Evolutionary conservation across 2,113 vertebrate genomes (phyloP).

Genomic region (Sturnira hondurensis): DNA sequence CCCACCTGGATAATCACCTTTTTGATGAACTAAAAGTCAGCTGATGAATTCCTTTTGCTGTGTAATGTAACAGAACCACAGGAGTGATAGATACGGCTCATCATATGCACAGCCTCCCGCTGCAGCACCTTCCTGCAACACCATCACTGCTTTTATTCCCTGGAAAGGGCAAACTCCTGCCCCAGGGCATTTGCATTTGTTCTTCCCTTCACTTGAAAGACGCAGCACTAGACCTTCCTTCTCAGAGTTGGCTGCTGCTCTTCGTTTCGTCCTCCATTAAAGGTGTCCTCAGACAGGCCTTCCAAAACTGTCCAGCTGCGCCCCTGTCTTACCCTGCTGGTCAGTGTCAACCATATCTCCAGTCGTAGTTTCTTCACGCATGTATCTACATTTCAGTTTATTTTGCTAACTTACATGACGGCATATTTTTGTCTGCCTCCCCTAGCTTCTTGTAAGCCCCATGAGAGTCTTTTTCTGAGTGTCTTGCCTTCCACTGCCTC

Average conservation of each 20-base stretch:
- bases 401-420: not conserved
- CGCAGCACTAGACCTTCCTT: not conserved
- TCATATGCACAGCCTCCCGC: not conserved
- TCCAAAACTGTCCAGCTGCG: fast-evolving
- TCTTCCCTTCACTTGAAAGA: too few species aligned
- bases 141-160: not conserved
- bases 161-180: not conserved
- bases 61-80: not conserved
- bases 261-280: not conserved
- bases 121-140: fast-evolving
- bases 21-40: not conserved
- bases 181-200: not conserved
- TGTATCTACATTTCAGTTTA: fast-evolving
- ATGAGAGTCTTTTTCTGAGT: not conserved
- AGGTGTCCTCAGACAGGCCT: not conserved
- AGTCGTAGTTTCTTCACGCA: not conserved
- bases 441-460: not conserved
- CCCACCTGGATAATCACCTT: not conserved
- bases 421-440: not conserved
- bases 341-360: not conserved
- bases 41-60: not conserved
- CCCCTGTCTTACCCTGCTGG: not conserved
- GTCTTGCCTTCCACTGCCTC: not conserved
- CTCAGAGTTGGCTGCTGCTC: not conserved
- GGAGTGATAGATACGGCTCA: not conserved